Evolutionary conservation across 1,140 invertebrate genomes (phyloP), one percentile per base, ranked within the genome.

Genomic region (Bicyclus anynana): DNA sequence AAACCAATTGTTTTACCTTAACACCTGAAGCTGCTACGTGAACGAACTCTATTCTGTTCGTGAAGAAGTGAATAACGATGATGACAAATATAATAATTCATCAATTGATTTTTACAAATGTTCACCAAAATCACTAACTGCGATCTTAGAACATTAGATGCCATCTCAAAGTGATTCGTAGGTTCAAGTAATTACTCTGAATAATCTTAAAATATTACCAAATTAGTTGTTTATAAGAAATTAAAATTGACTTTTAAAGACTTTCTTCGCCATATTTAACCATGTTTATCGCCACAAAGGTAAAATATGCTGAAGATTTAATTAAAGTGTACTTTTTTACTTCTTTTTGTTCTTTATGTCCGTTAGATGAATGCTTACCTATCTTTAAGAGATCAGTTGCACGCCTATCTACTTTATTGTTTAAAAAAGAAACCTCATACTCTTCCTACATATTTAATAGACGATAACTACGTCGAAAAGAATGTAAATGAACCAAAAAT

Each of bases 291-390:
- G 29, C 29, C 29, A 12, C 12, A 33, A 33, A 33, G 10, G 10
- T 48, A 47, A 56, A 50, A 38, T 4, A 52, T 67, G 50, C 69
- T 62, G 67, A 74, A 53, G 63, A 72, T 76, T 85, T 85, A 79
- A 83, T 85, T 85, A 83, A 85, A 85, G 69, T 85, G 82, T 80
- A 35, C 73, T 80, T 77, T 77, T 73, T 69, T 73, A 77, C 68
- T 66, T 54, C 63, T 54, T 48, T 53, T 26, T 18, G 59, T 66
- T 68, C 65, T 72, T 74, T 64, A 58, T 64, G 58, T 75, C 71
- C 21, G 47, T 42, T 72, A 66, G 71, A 68, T 72, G 77, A 76
- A 76, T 65, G 74, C 53, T 69, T 77, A 82, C 77, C 69, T n/a
- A n/a, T n/a, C n/a, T n/a, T 77, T 65, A 63, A 62, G 27, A 53